These are phyloP conservation scores for Cryptoprocta ferox DNA, from an alignment of 2,797 vertebrate species.

Conservation along the genomic window DNA sequence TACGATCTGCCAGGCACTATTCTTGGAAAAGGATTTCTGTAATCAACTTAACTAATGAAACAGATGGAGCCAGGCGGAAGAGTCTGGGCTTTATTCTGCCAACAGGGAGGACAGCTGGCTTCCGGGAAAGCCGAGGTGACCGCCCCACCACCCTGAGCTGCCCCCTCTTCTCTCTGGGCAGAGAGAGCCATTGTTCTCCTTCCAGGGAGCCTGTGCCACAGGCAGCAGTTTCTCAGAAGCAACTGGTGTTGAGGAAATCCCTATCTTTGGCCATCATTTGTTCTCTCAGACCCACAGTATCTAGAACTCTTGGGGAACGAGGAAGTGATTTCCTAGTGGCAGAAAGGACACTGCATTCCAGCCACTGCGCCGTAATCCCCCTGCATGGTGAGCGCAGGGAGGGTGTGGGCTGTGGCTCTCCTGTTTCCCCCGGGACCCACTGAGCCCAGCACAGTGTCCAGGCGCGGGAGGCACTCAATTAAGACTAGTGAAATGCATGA, in stretches of 20 bases:
- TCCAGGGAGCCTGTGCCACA: not conserved
- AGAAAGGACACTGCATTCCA: not conserved
- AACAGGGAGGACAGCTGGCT: not conserved
- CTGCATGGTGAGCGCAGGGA: not conserved
- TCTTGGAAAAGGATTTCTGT: not conserved
- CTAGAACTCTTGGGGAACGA: constrained; percentile 58
- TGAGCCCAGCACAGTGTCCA: not conserved
- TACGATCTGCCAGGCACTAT: not conserved
- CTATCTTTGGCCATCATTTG: not conserved
- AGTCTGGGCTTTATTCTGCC: not conserved
- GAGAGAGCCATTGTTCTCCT: not conserved
- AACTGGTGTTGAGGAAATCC: not conserved
- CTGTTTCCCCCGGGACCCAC: not conserved
- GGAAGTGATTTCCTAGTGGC: constrained; percentile 68
- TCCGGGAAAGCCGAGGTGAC: not conserved
- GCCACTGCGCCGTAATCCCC: not conserved
- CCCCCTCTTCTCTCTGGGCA: not conserved
- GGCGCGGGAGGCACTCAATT: not conserved
- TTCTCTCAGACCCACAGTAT: constrained; percentile 19
- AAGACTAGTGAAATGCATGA: not conserved
- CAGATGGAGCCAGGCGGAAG: not conserved
- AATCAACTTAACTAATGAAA: not conserved
- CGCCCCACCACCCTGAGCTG: not conserved
- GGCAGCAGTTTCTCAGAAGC: constrained; percentile 63
- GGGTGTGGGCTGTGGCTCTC: not conserved